Evolutionary conservation across 2,113 vertebrate genomes (phyloP), one percentile per base, ranked within the genome.

Genomic region (Megaceryle maxima): DNA sequence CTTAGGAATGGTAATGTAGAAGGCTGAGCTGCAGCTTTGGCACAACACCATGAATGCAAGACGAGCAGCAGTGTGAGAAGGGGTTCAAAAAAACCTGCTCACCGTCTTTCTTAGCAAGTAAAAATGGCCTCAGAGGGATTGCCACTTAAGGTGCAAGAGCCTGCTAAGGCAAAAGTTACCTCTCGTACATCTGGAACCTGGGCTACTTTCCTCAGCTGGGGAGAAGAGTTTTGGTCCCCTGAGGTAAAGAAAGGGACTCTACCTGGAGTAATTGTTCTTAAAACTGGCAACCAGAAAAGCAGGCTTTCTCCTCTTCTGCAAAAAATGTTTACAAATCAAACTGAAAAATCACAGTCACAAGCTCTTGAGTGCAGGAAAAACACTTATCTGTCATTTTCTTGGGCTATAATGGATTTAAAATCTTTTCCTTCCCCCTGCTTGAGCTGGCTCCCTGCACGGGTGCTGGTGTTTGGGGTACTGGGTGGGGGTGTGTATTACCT

Each of bases 81-180:
- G 24, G 5, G 3, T 48, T 80, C 57, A 77, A 33, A 41, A 81
- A 81, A 18, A 16, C 9, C 29, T 13, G 6, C 11, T 70, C 10
- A 4, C 1, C 0, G 1, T 50, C 16, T 43, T 16, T 43, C 11
- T 25, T 35, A n/a, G 48, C 28, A 76, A 79, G 46, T 50, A 18
- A 26, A 81, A 70, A 25, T 59, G 43, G 18, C 25, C 20, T 44
- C 28, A 1, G 4, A 41, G 35, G 57, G 31, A 3, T 21, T 76
- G n/a, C 24, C 25, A 8, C 0, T 68, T 50, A 9, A 2, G 3
- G 28, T 15, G 21, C 25, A 51, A 10, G 13, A 46, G 14, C 46
- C 7, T 33, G 57, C 14, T 28, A 15, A 53, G 39, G 46, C 29
- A 22, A 4, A 19, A 60, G 51, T 24, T 41, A 9, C 24, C 14